Evolutionary conservation across 2,888 invertebrate genomes (phyloP).

Genomic region (Stenolophus ochropezus): DNA sequence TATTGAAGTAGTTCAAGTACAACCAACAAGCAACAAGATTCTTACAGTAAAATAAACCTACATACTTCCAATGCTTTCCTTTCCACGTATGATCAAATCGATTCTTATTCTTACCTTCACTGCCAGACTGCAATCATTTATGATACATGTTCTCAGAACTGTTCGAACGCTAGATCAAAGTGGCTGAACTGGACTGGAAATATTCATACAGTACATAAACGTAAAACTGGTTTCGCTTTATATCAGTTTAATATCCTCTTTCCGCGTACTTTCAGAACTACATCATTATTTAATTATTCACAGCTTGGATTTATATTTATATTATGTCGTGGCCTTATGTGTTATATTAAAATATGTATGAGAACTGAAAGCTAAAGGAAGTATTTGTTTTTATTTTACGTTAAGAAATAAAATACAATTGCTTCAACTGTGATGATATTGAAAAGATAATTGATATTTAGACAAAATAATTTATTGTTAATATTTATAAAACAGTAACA

Average conservation of each 20-base stretch:
- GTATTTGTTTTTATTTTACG: no score
- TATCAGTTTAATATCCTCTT: constrained; percentile 1
- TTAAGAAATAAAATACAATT: no score
- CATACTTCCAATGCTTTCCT: constrained; percentile 5
- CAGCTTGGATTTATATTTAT: neutral
- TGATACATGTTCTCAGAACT: neutral
- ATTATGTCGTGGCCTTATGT: neutral
- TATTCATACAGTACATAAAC: constrained; percentile 23
- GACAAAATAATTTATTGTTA: no score
- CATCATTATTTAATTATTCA: constrained; percentile 20
- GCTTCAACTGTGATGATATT: no score
- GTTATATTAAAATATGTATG: no score
- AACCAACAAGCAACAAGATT: constrained; percentile 4
- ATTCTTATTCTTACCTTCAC: constrained; percentile 7
- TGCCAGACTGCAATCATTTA: neutral
- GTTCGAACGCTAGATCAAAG: neutral
- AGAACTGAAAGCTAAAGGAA: no score
- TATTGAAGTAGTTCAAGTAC: constrained; percentile 20
- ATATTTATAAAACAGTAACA: no score
- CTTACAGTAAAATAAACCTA: constrained; percentile 12
- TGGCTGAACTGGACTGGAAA: constrained; percentile 2
- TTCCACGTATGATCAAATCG: constrained; percentile 13
- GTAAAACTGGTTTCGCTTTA: constrained; percentile 10
- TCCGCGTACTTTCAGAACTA: constrained; percentile 1
- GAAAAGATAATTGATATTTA: no score